Percentiles rank a stretch among this genome's conserved stretches.
Conservation (phyloP, 2,113 vertebrate species). For the Sinocyclocheilus grahami region DNA sequence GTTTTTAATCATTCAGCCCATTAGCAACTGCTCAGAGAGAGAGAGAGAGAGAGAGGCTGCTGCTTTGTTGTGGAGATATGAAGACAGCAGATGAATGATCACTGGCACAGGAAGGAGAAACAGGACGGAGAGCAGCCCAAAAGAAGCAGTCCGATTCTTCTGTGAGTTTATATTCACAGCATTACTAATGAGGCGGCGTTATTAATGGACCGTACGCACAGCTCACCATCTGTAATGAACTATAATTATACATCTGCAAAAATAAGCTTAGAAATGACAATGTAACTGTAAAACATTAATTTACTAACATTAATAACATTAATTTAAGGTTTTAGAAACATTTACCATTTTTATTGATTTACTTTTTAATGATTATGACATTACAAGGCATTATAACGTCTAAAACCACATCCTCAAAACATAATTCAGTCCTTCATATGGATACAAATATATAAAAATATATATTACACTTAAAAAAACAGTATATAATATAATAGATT, state of each 20-base stretch:
- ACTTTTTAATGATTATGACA: background rate
- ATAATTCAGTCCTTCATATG: background rate
- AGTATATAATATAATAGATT: background rate
- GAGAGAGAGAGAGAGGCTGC: background rate
- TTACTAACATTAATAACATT: too few relatives aligned
- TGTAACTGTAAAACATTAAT: background rate
- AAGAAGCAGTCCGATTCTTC: background rate
- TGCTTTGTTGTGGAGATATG: constrained; percentile 29
- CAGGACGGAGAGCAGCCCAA: background rate
- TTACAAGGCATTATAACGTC: background rate
- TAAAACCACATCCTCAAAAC: background rate
- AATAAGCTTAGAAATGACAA: background rate
- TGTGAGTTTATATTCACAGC: constrained; percentile 26
- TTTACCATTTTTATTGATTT: background rate
- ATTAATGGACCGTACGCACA: background rate
- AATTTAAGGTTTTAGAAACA: background rate
- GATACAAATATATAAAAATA: background rate
- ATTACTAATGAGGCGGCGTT: background rate
- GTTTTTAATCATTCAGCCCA: constrained; percentile 33
- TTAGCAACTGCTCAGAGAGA: constrained; percentile 8
- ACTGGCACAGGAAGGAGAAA: constrained; percentile 4
- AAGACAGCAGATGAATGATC: constrained; percentile 22
- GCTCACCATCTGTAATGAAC: background rate
- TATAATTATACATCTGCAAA: background rate
- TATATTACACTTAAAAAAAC: too few relatives aligned